These are phyloP conservation scores for Rhadinocentrus ornatus DNA, from an alignment of 2,797 vertebrate genomes.

Conservation along the genomic window DNA sequence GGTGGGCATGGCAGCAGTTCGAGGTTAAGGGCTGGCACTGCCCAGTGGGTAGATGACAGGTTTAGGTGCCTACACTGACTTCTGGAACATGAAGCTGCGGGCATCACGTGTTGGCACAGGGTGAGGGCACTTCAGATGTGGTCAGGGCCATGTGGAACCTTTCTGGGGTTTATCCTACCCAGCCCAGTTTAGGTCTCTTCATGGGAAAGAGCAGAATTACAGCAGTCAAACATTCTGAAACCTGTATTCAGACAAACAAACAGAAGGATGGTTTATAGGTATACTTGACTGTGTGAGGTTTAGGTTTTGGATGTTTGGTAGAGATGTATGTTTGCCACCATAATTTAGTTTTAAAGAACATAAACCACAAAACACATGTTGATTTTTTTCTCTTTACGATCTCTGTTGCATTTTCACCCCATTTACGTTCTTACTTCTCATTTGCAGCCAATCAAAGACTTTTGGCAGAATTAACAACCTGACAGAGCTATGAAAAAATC, in stretches of 20 bases:
- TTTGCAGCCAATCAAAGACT: background rate
- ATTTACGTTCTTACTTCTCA: background rate
- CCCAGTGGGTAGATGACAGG: slow-evolving; percentile 75
- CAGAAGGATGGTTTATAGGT: slow-evolving; percentile 40
- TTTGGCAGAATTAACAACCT: background rate
- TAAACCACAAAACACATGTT: slow-evolving; percentile 15
- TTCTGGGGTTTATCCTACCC: slow-evolving; percentile 72
- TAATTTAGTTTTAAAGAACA: slow-evolving; percentile 28
- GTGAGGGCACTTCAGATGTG: slow-evolving; percentile 79
- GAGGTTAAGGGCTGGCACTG: slow-evolving; percentile 70
- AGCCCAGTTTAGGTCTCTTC: slow-evolving; percentile 56
- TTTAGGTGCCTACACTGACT: slow-evolving; percentile 66
- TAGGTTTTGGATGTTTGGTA: slow-evolving; percentile 25
- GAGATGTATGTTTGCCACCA: slow-evolving; percentile 25
- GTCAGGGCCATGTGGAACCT: slow-evolving; percentile 81
- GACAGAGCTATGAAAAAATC: background rate
- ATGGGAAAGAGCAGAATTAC: slow-evolving; percentile 35
- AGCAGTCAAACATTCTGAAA: slow-evolving; percentile 47
- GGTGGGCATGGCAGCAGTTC: slow-evolving; percentile 66
- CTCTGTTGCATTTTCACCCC: background rate
- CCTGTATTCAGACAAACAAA: slow-evolving; percentile 66
- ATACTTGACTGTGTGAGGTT: slow-evolving; percentile 1
- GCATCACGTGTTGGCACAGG: slow-evolving; percentile 75
- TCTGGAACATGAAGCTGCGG: slow-evolving; percentile 75
- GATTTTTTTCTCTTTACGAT: slow-evolving; percentile 15